Percentiles rank a stretch among this genome's conserved stretches.
Evolutionary conservation across 2,888 invertebrate genomes (phyloP).

Genomic region (Catonia carolina): DNA sequence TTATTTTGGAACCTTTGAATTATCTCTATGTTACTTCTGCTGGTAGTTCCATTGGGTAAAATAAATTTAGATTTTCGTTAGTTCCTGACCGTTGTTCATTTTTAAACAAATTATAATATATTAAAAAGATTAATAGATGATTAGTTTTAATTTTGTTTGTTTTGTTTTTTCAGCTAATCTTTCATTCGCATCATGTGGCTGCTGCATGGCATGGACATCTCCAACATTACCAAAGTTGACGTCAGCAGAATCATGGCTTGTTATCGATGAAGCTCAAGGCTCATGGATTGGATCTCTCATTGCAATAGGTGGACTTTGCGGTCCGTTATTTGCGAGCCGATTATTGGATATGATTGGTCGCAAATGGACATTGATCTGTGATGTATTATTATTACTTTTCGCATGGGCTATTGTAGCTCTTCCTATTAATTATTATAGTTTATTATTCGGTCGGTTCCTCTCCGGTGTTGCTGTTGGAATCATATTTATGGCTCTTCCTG

Average conservation of each 20-base stretch:
- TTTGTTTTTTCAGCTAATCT: slow-evolving; percentile 3
- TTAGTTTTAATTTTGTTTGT: too few species aligned
- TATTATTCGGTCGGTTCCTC: slow-evolving; percentile 3
- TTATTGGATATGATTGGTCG: neutral
- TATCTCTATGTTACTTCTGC: too few species aligned
- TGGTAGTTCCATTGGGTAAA: too few species aligned
- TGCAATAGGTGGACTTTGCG: neutral
- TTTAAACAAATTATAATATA: too few species aligned
- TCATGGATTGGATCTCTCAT: slow-evolving; percentile 5
- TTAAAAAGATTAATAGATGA: too few species aligned
- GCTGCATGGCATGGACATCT: slow-evolving; percentile 3
- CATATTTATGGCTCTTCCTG: slow-evolving; percentile 4
- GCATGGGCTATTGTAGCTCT: neutral
- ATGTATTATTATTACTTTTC: neutral
- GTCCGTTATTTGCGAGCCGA: neutral
- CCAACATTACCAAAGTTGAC: neutral
- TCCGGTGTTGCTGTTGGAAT: neutral
- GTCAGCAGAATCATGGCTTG: too few species aligned
- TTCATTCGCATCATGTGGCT: slow-evolving; percentile 5
- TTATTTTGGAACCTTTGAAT: too few species aligned
- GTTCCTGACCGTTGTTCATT: too few species aligned
- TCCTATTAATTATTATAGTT: neutral
- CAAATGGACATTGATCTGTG: neutral
- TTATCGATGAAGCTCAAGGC: too few species aligned
- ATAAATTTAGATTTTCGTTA: too few species aligned